Evolutionary conservation across 2,797 vertebrate species (phyloP), one percentile per base, ranked within the genome.

Genomic region (Mastacembelus armatus): DNA sequence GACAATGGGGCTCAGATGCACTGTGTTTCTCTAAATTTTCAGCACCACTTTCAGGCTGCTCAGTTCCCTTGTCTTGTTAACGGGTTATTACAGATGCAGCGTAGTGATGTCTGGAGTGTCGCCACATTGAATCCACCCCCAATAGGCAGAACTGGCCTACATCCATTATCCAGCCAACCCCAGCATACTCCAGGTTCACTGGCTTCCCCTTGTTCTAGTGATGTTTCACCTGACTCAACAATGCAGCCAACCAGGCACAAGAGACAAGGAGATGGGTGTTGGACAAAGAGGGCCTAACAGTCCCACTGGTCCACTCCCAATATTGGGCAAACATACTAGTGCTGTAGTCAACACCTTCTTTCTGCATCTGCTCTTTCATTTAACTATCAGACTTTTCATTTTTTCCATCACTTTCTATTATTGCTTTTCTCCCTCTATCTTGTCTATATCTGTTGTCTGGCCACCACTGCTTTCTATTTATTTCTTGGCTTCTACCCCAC

Each of bases 391-490:
- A 47, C 14, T 64, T 7, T 62, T 40, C 47, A 42, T 15, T 30
- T 50, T 30, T 1, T 65, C 36, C 18, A 19, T 49, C 44, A 18
- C 49, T 52, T 68, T 77, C 29, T 59, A 22, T 48, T 47, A 29
- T 35, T 15, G 40, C 35, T 56, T 39, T 15, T 58, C 50, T 60
- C 26, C 15, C 33, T 24, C 43, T 59, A 45, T 63, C 33, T 43
- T 38, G 51, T 68, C 51, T 62, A 65, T 22, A 24, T 49, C 52
- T 71, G 74, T 61, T 39, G 36, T 72, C 49, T 74, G 59, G 56
- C 55, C 49, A 62, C 57, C 79, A 59, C 68, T 65, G 75, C 44
- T 84, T 81, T 68, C 66, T 78, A 55, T 88, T 76, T 79, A 80
- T 81, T 84, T 73, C 47, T 71, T 77, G 67, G 70, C 81, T 54